Evolutionary conservation across 2,888 invertebrate species (phyloP), one percentile per base, ranked within the genome.

Genomic region (Lithophane socia): DNA sequence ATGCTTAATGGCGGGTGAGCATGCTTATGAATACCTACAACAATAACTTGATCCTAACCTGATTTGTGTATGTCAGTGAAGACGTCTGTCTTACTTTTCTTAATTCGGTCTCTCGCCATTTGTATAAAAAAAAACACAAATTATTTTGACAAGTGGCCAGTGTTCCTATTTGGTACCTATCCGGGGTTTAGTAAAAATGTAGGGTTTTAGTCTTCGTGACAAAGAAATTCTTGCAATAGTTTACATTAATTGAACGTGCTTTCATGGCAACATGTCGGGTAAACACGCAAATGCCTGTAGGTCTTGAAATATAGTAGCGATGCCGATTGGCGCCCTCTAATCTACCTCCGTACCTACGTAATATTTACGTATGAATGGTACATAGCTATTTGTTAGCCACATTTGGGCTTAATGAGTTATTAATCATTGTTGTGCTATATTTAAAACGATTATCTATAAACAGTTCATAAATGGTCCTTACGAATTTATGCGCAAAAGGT

Each of bases 401-500:
- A 47, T 47, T 49, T 10, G 13, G 52, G 42, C 8, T 63, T 42
- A 49, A 68, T 71, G 37, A 54, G 24, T 60, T 56, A 64, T 63
- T 44, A 60, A 79, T 79, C 5, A 54, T 54, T 79, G 21, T 54
- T 72, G 24, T 66, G 60, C 65, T 66, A 12, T 54, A 47, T 54
- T 66, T 66, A 61, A 60, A 58, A 47, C 42, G 47, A 69, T 69
- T 70, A 61, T 73, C 63, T 56, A 5, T 70, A 63, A 68, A 82
- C 29, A 66, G 49, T 69, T 24, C 29, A 24, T 56, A 75, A 73
- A 73, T 84, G 47, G 16, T 64, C 29, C 56, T 63, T 58, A 58
- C 60, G 24, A 74, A 79, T 76, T 68, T 79, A 75, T 79, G 47
- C 71, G 58, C 77, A 79, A 81, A 86, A 73, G 75, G 67, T 69